These are phyloP conservation scores for Mylabris phalerata DNA, from an alignment of 1,140 invertebrate species.

Conservation along the genomic window DNA sequence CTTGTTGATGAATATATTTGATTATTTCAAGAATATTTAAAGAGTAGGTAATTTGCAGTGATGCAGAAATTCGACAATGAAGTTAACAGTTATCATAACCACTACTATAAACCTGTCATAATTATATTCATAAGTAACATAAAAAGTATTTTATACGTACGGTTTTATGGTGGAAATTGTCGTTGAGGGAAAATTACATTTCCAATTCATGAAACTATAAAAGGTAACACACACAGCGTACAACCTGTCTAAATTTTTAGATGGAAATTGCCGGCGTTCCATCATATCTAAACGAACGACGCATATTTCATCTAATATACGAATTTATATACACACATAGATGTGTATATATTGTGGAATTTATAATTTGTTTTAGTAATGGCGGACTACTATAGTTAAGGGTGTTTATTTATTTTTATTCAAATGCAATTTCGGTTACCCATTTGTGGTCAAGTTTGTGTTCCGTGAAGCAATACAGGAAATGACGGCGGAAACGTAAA, in stretches of 20 bases:
- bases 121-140: slow-evolving; percentile 27
- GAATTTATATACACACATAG: too few relatives aligned
- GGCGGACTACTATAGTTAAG: too few relatives aligned
- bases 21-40: too few relatives aligned
- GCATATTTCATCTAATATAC: not conserved
- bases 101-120: slow-evolving; percentile 19
- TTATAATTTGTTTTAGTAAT: too few relatives aligned
- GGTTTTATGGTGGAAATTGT: slow-evolving; percentile 24
- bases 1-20: too few relatives aligned
- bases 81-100: not conserved
- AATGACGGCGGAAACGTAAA: slow-evolving; percentile 28
- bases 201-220: slow-evolving; percentile 32
- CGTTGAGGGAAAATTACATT: slow-evolving; percentile 31
- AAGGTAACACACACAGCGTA: slow-evolving; percentile 6
- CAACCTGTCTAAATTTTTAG: slow-evolving; percentile 11
- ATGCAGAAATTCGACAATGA: too few relatives aligned
- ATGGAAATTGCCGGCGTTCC: slow-evolving; percentile 18
- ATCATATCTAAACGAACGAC: slow-evolving; percentile 15
- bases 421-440: slow-evolving; percentile 26
- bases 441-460: slow-evolving; percentile 28
- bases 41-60: too few relatives aligned
- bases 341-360: too few relatives aligned
- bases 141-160: slow-evolving; percentile 24
- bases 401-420: slow-evolving; percentile 12
- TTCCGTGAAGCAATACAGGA: slow-evolving; percentile 28